These are phyloP conservation scores for Cinclus mexicanus DNA, from an alignment of 2,113 vertebrate genomes.

Conservation along the genomic window DNA sequence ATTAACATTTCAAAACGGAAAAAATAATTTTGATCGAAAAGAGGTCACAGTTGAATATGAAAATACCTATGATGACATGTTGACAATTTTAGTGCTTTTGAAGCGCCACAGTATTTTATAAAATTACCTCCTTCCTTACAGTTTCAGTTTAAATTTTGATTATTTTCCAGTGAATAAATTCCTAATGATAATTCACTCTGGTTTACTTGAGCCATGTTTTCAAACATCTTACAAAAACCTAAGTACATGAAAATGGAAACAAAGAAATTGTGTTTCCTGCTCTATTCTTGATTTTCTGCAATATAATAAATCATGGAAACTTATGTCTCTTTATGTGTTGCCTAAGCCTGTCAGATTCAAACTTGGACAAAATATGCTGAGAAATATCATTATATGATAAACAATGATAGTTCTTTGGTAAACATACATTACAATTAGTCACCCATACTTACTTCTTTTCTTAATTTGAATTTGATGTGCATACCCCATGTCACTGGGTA, in stretches of 20 bases:
- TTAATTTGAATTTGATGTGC: not conserved
- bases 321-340: not conserved
- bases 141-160: not conserved
- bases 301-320: not conserved
- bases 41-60: not conserved
- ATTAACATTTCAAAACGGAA: not conserved
- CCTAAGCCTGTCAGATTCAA: not conserved
- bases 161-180: not conserved
- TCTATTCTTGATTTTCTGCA: not conserved
- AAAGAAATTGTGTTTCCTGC: not conserved
- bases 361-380: not conserved
- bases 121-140: not conserved
- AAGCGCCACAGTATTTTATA: not conserved
- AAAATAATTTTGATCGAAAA: not conserved
- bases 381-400: not conserved
- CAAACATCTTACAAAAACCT: not conserved
- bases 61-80: not conserved
- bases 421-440: not conserved
- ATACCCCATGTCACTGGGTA: not conserved
- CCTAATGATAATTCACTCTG: not conserved
- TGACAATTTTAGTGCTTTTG: not conserved
- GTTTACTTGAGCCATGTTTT: not conserved
- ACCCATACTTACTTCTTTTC: not conserved
- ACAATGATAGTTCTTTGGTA: not conserved
- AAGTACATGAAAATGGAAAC: not conserved